Evolutionary conservation across 1,140 invertebrate genomes (phyloP), one percentile per base, ranked within the genome.

Genomic region (Caenorhabditis brenneri): DNA sequence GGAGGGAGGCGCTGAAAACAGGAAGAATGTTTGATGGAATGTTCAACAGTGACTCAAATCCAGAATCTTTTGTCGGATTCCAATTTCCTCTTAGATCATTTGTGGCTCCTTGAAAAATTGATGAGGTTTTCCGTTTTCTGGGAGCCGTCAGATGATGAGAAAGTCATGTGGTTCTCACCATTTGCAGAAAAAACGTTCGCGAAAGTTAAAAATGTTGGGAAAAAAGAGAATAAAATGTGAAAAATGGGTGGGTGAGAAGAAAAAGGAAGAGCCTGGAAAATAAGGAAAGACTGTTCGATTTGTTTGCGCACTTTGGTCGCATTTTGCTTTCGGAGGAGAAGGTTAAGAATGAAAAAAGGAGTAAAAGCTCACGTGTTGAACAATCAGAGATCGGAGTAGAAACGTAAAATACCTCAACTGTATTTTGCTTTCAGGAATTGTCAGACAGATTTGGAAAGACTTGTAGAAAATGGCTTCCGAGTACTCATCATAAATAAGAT

Each of bases 231-330:
- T 6, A 42, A 31, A 39, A 31, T 27, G 15, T 31, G 48, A 36
- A 42, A 49, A 39, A 4, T 19, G 60, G 33, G 42, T 1, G 33
- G 58, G 60, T 33, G 33, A 33, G 33, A 82, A 69, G 4, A 33
- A 29, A 65, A 69, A 22, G 16, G 42, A 65, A 31, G 27, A 49
- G 22, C 80, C 16, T 24, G 33, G 65, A 49, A 36, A 48, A 65
- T 29, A 42, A 65, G 42, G 31, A 7, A 39, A 65, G n/a, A 65
- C 80, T 58, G 42, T 48, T 60, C 80, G 22, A 58, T 46, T 80
- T 80, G 51, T 80, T 55, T 51, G 46, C 48, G 48, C 79, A 53
- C 46, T 80, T 74, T 74, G n/a, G 9, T 74, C 36, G 65, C 65
- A 42, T 74, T 74, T 74, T 74, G 9, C 33, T 27, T 46, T 33